Percentiles rank a stretch among this genome's conserved stretches.
Conservation (phyloP, 2,888 invertebrate genomes). For the Cheilosia pagana region DNA sequence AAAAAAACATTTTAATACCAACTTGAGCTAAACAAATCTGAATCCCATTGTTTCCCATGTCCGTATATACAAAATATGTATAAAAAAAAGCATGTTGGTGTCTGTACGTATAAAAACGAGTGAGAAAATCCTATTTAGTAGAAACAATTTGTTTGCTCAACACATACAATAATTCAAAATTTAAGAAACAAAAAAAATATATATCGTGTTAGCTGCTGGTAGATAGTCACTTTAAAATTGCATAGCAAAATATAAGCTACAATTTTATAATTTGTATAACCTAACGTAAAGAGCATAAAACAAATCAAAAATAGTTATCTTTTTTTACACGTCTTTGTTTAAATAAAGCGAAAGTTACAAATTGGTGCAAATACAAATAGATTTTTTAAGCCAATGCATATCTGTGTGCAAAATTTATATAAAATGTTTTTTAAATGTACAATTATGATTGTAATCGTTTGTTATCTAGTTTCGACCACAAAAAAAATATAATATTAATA, state of each 20-base stretch:
- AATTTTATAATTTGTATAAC: slow-evolving; percentile 1
- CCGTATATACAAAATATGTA: not conserved
- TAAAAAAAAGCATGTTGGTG: slow-evolving; percentile 33
- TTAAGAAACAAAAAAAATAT: not conserved
- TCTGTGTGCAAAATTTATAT: too few species aligned
- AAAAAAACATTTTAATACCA: too few species aligned
- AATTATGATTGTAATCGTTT: not conserved
- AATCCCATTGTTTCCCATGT: not conserved
- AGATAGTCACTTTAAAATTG: slow-evolving; percentile 30
- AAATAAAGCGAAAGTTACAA: not conserved
- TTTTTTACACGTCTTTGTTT: not conserved
- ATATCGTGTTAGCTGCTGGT: slow-evolving; percentile 5
- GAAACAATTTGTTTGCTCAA: slow-evolving; percentile 19
- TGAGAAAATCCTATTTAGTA: slow-evolving; percentile 8
- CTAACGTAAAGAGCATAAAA: slow-evolving; percentile 40
- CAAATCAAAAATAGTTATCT: slow-evolving; percentile 22
- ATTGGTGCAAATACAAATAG: not conserved
- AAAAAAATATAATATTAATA: slow-evolving; percentile 29
- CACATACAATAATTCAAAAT: not conserved
- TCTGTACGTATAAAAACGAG: slow-evolving; percentile 17
- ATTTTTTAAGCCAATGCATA: too few species aligned
- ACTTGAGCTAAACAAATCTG: too few species aligned
- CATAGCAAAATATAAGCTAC: not conserved
- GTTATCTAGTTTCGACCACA: not conserved
- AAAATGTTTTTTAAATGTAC: not conserved